Percentiles rank a stretch among this genome's conserved stretches.
Evolutionary conservation across 2,797 vertebrate genomes (phyloP).

Genomic region (Salarias fasciatus): DNA sequence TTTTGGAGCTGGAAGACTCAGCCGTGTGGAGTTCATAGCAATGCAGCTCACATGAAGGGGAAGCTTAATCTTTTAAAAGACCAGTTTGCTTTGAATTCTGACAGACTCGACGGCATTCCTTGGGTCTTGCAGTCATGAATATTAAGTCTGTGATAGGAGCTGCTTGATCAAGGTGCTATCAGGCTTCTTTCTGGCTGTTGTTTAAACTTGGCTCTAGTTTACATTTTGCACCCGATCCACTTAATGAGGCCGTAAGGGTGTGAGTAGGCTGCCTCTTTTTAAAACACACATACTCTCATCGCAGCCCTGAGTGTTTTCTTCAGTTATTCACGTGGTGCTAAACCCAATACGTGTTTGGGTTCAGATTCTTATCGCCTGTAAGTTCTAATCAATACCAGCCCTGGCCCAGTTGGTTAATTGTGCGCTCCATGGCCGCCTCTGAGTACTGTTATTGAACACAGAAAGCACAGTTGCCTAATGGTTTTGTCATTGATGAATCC

Average conservation of each 20-base stretch:
- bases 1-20: slow-evolving; percentile 18
- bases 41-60: slow-evolving; percentile 29
- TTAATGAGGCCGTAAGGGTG: neutral
- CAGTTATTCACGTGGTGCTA: slow-evolving; percentile 32
- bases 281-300: neutral
- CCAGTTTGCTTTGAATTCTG: slow-evolving; percentile 42
- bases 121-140: slow-evolving; percentile 16
- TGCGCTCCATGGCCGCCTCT: slow-evolving; percentile 23
- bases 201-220: slow-evolving; percentile 7
- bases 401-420: slow-evolving; percentile 36
- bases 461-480: slow-evolving; percentile 31
- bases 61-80: slow-evolving; percentile 44
- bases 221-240: neutral
- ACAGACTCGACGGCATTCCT: slow-evolving; percentile 25
- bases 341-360: slow-evolving; percentile 11
- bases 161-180: slow-evolving; percentile 18
- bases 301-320: slow-evolving; percentile 6
- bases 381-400: slow-evolving; percentile 51
- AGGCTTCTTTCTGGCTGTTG: slow-evolving; percentile 4
- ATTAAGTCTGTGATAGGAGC: slow-evolving; percentile 13
- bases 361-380: slow-evolving; percentile 38
- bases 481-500: slow-evolving; percentile 54
- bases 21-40: slow-evolving; percentile 33
- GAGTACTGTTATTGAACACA: slow-evolving; percentile 37
- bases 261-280: slow-evolving; percentile 2